A percentile compares a stretch with the other conserved stretches of the same genome.
Evolutionary conservation across 1,140 invertebrate species (phyloP).

Genomic region (Gonioctena quinquepunctata): DNA sequence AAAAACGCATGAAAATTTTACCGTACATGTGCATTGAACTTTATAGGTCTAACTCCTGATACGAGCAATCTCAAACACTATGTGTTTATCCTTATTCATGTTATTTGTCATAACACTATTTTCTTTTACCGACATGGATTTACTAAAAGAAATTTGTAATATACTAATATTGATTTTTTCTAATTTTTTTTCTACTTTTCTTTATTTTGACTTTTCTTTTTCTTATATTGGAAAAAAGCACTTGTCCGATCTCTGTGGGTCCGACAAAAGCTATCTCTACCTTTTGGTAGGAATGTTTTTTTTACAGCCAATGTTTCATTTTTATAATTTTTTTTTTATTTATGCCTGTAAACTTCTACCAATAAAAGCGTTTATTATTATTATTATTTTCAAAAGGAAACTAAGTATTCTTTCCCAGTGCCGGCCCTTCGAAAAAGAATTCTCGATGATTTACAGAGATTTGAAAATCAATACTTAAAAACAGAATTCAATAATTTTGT

Average conservation of each 20-base stretch:
- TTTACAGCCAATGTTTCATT: background rate
- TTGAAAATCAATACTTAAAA: no score
- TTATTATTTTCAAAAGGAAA: no score
- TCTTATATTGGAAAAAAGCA: background rate
- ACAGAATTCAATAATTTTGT: no score
- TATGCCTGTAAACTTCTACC: background rate
- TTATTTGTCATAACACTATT: background rate
- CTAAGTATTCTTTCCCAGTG: no score
- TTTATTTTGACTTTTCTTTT: background rate
- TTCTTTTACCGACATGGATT: background rate
- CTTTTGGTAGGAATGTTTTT: background rate
- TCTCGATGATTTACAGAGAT: no score
- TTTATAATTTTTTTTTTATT: background rate
- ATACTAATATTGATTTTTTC: no score
- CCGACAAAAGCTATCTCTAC: background rate
- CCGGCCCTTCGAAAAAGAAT: no score
- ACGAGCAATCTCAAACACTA: no score
- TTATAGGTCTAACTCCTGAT: background rate
- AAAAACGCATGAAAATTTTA: background rate
- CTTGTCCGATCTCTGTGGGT: background rate
- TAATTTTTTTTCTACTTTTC: background rate
- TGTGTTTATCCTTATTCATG: no score
- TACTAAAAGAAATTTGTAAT: background rate
- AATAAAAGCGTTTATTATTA: no score
- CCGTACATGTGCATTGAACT: background rate